A percentile compares a stretch with the other conserved stretches of the same genome.
Evolutionary conservation across 2,888 invertebrate species (phyloP).

Genomic region (Calliphora vomitoria): DNA sequence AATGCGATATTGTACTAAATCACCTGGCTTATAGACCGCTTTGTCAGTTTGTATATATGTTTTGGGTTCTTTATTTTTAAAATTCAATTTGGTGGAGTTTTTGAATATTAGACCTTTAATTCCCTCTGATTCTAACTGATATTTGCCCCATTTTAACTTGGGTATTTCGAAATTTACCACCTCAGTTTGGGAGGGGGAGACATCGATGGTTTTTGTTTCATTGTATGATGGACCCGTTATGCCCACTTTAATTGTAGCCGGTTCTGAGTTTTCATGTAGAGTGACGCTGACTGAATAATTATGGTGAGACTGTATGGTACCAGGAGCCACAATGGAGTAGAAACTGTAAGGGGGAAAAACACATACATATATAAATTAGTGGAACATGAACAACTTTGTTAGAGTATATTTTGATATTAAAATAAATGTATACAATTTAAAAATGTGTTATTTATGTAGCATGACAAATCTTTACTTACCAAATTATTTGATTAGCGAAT

Average conservation of each 20-base stretch:
- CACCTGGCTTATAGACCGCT: conserved; percentile 94
- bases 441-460: too few species aligned
- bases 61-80: conserved; percentile 89
- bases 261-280: conserved; percentile 83
- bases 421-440: too few species aligned
- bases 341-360: conserved; percentile 75
- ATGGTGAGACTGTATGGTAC: conserved; percentile 92
- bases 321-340: conserved; percentile 92
- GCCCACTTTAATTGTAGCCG: conserved; percentile 87
- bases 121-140: conserved; percentile 84
- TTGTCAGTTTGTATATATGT: conserved; percentile 96
- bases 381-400: too few species aligned
- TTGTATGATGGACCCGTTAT: conserved; percentile 90
- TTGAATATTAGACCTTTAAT: conserved; percentile 89
- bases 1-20: conserved; percentile 90
- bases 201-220: conserved; percentile 88
- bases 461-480: too few species aligned
- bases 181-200: conserved; percentile 89
- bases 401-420: not conserved
- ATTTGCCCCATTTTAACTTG: conserved; percentile 71
- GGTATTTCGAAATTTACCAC: conserved; percentile 90
- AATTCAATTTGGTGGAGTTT: conserved; percentile 89
- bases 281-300: conserved; percentile 93
- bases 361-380: too few species aligned
- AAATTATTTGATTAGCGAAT: too few species aligned